Conservation (phyloP, 1,140 invertebrate species). For the Choristoneura fumiferana region DNA sequence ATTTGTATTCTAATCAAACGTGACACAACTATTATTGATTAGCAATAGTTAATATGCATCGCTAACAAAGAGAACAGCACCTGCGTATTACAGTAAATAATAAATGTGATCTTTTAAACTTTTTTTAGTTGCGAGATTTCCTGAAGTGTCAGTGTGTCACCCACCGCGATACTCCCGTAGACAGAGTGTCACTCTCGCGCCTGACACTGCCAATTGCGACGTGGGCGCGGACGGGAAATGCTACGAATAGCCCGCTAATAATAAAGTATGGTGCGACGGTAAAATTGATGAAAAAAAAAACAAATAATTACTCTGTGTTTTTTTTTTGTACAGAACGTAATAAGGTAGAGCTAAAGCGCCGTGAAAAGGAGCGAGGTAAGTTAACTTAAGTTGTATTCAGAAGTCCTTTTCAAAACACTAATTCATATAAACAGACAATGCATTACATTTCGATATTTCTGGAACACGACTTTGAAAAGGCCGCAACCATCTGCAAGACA, state of each 20-base stretch:
- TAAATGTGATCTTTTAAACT: too few relatives aligned
- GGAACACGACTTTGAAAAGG: constrained; percentile 50
- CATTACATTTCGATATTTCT: constrained; percentile 48
- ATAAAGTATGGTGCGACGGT: background rate
- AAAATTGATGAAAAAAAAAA: background rate
- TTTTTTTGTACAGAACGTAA: too few relatives aligned
- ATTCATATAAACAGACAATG: too few relatives aligned
- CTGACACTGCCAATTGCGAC: background rate
- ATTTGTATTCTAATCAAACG: constrained; percentile 4
- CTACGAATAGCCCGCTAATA: constrained; percentile 1
- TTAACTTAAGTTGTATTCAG: too few relatives aligned
- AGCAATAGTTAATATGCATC: too few relatives aligned
- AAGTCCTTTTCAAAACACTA: too few relatives aligned
- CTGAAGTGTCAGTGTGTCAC: constrained; percentile 1
- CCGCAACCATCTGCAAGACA: constrained; percentile 63
- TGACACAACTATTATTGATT: too few relatives aligned
- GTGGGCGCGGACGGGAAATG: background rate
- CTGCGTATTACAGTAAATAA: too few relatives aligned
- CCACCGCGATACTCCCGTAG: background rate
- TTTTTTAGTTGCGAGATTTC: background rate
- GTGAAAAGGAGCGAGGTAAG: too few relatives aligned
- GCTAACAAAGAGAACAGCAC: too few relatives aligned
- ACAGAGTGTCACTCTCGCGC: background rate
- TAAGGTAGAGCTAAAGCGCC: too few relatives aligned
- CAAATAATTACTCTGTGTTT: too few relatives aligned